Base-by-base conservation (phyloP, 2,797 vertebrate species). In the Chaetophractus vellerosus region DNA sequence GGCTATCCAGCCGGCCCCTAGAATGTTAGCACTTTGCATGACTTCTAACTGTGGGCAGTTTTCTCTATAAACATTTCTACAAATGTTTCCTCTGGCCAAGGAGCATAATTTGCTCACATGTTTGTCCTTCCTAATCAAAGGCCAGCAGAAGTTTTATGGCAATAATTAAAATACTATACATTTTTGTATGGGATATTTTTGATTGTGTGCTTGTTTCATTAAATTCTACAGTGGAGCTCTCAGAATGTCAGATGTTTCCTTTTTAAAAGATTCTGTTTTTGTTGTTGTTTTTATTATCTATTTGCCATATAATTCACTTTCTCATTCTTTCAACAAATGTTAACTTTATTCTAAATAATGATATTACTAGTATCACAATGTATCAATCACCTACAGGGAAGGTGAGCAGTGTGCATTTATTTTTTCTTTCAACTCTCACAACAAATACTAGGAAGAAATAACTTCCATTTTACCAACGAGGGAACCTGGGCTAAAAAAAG, bases 151-250 rank as follows among this genome's bases (percentile, higher is more conserved):
- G 45, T 75, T 79, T 61, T 83, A 75, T 63, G 36, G 23, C 11
- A 75, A 64, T 75, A 75, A 36, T 28, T 66, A 63, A 90, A 88
- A 68, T 8, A 74, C 7, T 10, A 45, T 45, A 45, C 2, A 36
- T 94, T 59, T 93, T 90, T 82, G 69, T 69, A 82, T 72, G 57
- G 19, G 11, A 61, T 63, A 45, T 78, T 88, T 28, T 52, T 95
- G 23, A 18, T 52, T 68, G 28, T 74, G 50, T 81, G 23, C 68
- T 4, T 81, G 23, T 90, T 75, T 90, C 61, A 48, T 82, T 84
- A 68, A 89, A 71, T 66, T 55, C 16, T 84, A 31, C 28, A 68
- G 0, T 52, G 26, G 26, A 72, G 33, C 41, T 57, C 15, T 38
- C 59, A 14, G 48, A 18, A 87, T n/a, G 38, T n/a, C 9, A 41